Percentiles rank a stretch among this genome's conserved stretches.
Evolutionary conservation across 2,113 vertebrate genomes (phyloP).

Genomic region (Pithys albifrons): DNA sequence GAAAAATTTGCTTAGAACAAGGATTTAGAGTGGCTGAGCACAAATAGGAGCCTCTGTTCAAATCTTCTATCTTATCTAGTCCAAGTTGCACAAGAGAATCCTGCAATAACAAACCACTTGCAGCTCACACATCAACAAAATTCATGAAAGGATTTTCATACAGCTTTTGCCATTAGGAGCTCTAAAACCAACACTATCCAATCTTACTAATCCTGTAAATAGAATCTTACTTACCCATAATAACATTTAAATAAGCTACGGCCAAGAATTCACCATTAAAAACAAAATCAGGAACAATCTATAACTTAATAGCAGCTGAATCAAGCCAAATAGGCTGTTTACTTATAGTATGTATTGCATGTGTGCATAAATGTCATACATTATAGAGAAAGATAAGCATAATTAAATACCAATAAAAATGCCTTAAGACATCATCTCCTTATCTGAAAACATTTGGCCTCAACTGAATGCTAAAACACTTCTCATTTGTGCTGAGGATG

Average conservation of each 20-base stretch:
- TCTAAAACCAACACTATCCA: background rate
- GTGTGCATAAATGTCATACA: background rate
- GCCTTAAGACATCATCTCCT: background rate
- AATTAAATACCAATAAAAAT: constrained; percentile 21
- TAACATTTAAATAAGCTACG: background rate
- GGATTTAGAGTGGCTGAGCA: background rate
- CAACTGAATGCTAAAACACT: background rate
- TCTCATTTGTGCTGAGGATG: background rate
- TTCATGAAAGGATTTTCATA: background rate
- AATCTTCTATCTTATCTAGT: background rate
- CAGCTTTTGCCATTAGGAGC: background rate
- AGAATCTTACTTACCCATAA: background rate
- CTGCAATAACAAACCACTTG: background rate
- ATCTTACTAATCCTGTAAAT: background rate
- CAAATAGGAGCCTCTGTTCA: background rate
- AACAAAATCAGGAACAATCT: background rate
- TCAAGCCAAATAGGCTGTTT: background rate
- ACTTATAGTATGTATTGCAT: background rate
- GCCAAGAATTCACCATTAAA: background rate
- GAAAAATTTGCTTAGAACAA: background rate
- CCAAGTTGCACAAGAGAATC: background rate
- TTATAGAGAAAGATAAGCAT: background rate
- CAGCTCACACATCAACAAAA: background rate
- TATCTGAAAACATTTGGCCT: constrained; percentile 31
- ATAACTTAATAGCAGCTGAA: background rate